A percentile compares a stretch with the other conserved stretches of the same genome.
phyloP scores from a whole-genome alignment of 2,888 invertebrate species.

The Hipparchia semele region DNA sequence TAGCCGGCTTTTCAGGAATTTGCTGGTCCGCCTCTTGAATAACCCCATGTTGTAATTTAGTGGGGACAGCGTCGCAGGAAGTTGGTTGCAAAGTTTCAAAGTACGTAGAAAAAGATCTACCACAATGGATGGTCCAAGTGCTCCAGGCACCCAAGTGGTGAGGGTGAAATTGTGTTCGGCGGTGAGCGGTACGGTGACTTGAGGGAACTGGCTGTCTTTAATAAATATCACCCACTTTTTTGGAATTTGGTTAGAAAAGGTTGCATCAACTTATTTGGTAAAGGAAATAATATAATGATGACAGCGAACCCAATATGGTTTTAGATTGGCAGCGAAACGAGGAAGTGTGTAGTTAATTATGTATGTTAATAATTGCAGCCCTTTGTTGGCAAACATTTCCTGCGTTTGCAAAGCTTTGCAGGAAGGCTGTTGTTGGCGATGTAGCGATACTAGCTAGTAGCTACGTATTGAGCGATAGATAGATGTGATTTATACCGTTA shows the following conservation, averaged over 20 bases:
- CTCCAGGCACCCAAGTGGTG: too few relatives aligned
- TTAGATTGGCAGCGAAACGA: constrained; percentile 22
- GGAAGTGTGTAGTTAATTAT: constrained; percentile 24
- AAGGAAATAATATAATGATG: neutral
- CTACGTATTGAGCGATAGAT: neutral
- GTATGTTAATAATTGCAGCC: constrained; percentile 18
- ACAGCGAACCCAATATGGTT: constrained; percentile 11
- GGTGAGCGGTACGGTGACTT: too few relatives aligned
- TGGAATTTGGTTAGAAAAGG: neutral
- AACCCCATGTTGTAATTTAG: too few relatives aligned
- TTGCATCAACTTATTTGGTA: neutral
- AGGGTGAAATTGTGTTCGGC: too few relatives aligned
- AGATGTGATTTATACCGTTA: neutral
- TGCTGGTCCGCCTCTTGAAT: too few relatives aligned
- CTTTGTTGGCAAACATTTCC: constrained; percentile 16
- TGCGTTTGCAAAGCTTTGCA: neutral
- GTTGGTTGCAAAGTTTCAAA: too few relatives aligned
- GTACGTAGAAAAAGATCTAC: too few relatives aligned
- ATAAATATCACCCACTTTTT: too few relatives aligned
- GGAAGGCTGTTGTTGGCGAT: neutral
- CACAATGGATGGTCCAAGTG: too few relatives aligned
- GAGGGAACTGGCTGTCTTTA: too few relatives aligned
- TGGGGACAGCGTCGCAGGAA: too few relatives aligned
- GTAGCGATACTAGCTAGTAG: neutral
- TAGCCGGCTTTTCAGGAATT: too few relatives aligned